phyloP scores from a whole-genome alignment of 2,888 invertebrate species.

The Drosophila ustulata region DNA sequence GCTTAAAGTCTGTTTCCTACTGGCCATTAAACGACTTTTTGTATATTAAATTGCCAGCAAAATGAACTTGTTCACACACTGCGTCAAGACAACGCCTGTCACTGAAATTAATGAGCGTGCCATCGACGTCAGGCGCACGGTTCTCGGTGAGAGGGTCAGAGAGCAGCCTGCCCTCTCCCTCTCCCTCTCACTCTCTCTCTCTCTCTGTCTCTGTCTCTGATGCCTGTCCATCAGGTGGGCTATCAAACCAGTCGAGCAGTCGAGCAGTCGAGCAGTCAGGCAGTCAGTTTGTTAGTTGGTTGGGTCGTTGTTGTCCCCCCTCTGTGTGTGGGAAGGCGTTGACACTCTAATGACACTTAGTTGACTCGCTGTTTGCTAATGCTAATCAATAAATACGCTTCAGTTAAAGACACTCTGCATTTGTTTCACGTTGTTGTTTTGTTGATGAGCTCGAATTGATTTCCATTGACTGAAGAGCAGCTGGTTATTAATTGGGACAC shows the following conservation, averaged over 20 bases:
- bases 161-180: not conserved
- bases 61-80: conserved; percentile 64
- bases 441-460: conserved; percentile 56
- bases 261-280: not conserved
- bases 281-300: conserved; percentile 10
- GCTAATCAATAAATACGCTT: conserved; percentile 67
- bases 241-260: not conserved
- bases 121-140: conserved; percentile 29
- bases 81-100: conserved; percentile 39
- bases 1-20: conserved; percentile 18
- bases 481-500: conserved; percentile 9
- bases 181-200: not conserved
- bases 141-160: too few relatives aligned
- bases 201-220: not conserved
- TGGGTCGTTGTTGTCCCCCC: conserved; percentile 15
- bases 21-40: conserved; percentile 36
- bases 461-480: conserved; percentile 27
- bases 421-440: conserved; percentile 16
- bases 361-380: conserved; percentile 63
- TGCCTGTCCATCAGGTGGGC: conserved; percentile 35
- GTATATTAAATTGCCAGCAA: conserved; percentile 52
- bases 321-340: conserved; percentile 47
- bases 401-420: conserved; percentile 35
- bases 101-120: conserved; percentile 71
- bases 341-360: conserved; percentile 76